Base-by-base conservation (phyloP, 2,797 vertebrate genomes). In the Gymnoscopelus braueri region DNA sequence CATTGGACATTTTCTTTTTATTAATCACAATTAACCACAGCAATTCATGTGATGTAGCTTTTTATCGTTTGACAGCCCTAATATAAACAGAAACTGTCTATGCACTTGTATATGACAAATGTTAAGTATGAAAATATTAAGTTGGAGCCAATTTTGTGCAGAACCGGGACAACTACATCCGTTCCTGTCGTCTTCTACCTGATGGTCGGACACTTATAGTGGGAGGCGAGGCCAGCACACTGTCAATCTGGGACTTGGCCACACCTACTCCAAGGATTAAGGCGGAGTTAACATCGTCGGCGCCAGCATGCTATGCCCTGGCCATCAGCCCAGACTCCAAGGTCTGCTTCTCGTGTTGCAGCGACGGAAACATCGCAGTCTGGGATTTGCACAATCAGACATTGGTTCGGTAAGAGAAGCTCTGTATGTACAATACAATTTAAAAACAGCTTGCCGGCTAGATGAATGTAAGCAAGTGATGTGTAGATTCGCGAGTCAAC, bases 331-430 rank as follows among this genome's bases (percentile, higher is more conserved):
- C 97, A 0, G 97, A 98, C 1, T 97, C 97, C 92, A 98, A 98
- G 87, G 97, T 98, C 81, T 98, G 97, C 93, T 98, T 98, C 91
- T 98, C 97, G 54, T 98, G 97, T 92, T 98, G 97, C 93, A 97
- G 96, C 0, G 97, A 98, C 0, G 97, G 97, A 29, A 98, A 98
- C 91, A 98, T 98, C 0, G 97, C 96, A 0, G 97, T 98, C 14
- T 98, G 97, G 97, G 97, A 98, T 85, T 93, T 98, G 77, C 97
- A 98, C 93, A 98, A 98, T 92, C 97, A 98, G 93, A 98, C 97
- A 0, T 94, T 98, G 0, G 96, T 98, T 80, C 95, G 97, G 97
- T 98, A 88, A 89, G 93, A 68, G 24, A 60, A 29, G 23, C 13
- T 1, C 13, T 56, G 15, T 2, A 10, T 53, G 9, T 51, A 0